phyloP scores from a whole-genome alignment of 2,888 invertebrate genomes.

The Nezara viridula region DNA sequence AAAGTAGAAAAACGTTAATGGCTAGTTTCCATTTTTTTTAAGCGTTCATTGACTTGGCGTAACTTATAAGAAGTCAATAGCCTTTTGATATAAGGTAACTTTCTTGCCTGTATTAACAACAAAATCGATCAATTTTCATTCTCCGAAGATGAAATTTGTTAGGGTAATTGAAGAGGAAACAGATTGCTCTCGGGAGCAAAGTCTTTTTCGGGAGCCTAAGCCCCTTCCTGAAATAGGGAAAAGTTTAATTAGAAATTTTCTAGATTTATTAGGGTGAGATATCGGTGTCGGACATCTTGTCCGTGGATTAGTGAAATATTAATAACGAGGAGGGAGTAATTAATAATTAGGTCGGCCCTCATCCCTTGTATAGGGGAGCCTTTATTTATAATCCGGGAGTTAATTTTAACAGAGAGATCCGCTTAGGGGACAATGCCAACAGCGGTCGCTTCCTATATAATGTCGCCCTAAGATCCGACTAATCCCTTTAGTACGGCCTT shows the following conservation, averaged over 20 bases:
- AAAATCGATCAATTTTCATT: slow-evolving; percentile 31
- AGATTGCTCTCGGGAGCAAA: slow-evolving; percentile 28
- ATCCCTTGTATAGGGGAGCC: slow-evolving; percentile 52
- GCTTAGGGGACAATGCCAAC: slow-evolving; percentile 55
- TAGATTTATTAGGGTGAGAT: slow-evolving; percentile 56
- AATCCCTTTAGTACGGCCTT: slow-evolving; percentile 33
- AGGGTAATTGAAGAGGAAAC: slow-evolving; percentile 43
- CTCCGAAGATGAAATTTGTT: slow-evolving; percentile 45
- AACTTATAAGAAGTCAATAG: slow-evolving; percentile 22
- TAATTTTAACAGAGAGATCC: slow-evolving; percentile 55
- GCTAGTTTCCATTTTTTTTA: background rate
- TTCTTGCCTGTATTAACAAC: slow-evolving; percentile 13
- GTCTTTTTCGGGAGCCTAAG: no score
- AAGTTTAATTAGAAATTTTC: slow-evolving; percentile 59
- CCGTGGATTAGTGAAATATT: slow-evolving; percentile 59
- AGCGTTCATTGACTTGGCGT: background rate
- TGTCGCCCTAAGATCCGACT: slow-evolving; percentile 3
- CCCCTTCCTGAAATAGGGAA: slow-evolving; percentile 47
- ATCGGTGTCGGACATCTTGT: slow-evolving; percentile 56
- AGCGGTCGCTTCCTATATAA: slow-evolving; percentile 24
- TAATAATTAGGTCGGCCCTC: slow-evolving; percentile 57
- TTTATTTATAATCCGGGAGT: slow-evolving; percentile 57
- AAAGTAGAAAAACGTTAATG: background rate
- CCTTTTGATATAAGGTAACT: slow-evolving; percentile 19
- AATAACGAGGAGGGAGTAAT: slow-evolving; percentile 57